Evolutionary conservation across 2,797 vertebrate genomes (phyloP).

Genomic region (Microctenopoma lineatum): DNA sequence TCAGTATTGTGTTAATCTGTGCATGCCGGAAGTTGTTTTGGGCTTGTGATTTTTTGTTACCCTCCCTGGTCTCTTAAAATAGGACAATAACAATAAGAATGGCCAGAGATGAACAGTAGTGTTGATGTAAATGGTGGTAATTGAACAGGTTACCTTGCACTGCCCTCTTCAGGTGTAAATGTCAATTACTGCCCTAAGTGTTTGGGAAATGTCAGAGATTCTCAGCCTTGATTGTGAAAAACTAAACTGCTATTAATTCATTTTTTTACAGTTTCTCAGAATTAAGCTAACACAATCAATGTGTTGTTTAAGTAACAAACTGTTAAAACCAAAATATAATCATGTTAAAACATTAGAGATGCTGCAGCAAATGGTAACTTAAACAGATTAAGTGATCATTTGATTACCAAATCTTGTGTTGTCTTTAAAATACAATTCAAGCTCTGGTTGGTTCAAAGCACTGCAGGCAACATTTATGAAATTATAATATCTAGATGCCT

Average conservation of each 20-base stretch:
- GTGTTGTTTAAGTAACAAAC: neutral
- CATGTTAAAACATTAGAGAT: neutral
- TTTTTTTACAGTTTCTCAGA: neutral
- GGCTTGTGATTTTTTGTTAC: conserved; percentile 58
- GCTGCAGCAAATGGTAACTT: neutral
- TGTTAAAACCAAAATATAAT: neutral
- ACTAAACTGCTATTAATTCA: neutral
- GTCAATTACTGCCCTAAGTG: conserved; percentile 29
- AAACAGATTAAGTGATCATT: neutral
- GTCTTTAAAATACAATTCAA: too few relatives aligned
- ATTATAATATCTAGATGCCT: too few relatives aligned
- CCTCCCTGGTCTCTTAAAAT: conserved; percentile 54
- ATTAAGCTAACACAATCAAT: neutral
- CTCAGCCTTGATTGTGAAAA: neutral
- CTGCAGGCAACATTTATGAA: too few relatives aligned
- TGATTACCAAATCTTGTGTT: neutral
- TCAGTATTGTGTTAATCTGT: conserved; percentile 7
- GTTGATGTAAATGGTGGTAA: conserved; percentile 12
- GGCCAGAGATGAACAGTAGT: conserved; percentile 20
- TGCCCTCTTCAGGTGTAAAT: conserved; percentile 72
- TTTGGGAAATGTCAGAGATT: neutral
- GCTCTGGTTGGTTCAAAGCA: neutral
- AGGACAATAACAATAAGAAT: conserved; percentile 33
- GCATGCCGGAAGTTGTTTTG: conserved; percentile 45
- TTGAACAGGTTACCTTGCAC: conserved; percentile 49